These are phyloP conservation scores for Ditula angustiorana DNA, from an alignment of 2,888 invertebrate species.

Conservation along the genomic window DNA sequence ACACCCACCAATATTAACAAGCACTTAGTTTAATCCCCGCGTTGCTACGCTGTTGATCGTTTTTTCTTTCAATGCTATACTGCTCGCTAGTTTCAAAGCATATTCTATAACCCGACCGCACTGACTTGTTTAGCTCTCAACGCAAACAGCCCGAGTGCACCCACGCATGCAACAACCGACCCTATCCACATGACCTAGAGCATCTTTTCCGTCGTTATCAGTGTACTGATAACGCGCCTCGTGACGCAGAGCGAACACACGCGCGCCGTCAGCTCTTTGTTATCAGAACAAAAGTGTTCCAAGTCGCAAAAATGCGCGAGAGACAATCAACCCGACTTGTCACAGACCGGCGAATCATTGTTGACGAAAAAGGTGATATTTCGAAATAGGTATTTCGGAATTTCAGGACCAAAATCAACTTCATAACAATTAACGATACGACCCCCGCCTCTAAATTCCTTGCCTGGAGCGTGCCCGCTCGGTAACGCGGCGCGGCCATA, in stretches of 20 bases:
- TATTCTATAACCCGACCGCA: conserved; percentile 59
- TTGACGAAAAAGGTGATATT: conserved; percentile 79
- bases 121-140: conserved; percentile 71
- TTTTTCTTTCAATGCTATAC: background rate
- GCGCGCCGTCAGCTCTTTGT: conserved; percentile 49
- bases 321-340: conserved; percentile 48
- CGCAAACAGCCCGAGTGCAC: conserved; percentile 46
- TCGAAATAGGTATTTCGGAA: conserved; percentile 85
- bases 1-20: background rate
- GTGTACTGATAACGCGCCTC: conserved; percentile 65
- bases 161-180: conserved; percentile 56
- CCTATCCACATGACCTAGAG: conserved; percentile 54
- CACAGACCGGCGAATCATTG: conserved; percentile 5
- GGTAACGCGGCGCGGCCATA: conserved; percentile 79
- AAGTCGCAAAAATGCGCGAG: conserved; percentile 45
- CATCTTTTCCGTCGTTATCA: conserved; percentile 74
- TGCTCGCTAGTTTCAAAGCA: background rate
- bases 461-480: conserved; percentile 85
- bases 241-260: conserved; percentile 58
- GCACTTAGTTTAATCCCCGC: background rate
- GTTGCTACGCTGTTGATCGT: background rate
- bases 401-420: conserved; percentile 86
- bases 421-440: conserved; percentile 86
- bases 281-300: conserved; percentile 40
- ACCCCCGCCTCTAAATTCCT: conserved; percentile 86